phyloP scores from a whole-genome alignment of 2,797 vertebrate species.

The Sciurus carolinensis region DNA sequence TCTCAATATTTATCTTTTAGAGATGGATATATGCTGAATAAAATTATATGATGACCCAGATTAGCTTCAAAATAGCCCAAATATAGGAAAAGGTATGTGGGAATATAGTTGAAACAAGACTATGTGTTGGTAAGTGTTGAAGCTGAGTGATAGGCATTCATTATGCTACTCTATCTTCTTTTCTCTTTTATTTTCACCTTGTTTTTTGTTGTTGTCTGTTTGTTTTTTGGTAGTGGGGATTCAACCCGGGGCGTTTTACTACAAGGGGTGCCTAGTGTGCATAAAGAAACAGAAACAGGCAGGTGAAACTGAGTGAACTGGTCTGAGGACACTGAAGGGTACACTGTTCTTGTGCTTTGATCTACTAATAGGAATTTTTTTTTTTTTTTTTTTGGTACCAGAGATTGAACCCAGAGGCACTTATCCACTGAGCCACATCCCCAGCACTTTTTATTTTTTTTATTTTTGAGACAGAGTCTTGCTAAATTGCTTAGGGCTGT shows the following conservation, averaged over 20 bases:
- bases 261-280: neutral
- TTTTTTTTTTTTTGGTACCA: no score
- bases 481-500: no score
- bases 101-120: slow-evolving; percentile 7
- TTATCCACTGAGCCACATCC: no score
- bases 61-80: slow-evolving; percentile 13
- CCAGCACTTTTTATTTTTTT: no score
- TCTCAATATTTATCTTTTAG: slow-evolving; percentile 5
- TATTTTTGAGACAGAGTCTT: no score
- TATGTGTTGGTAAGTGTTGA: neutral
- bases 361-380: neutral
- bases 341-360: neutral
- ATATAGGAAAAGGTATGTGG: neutral
- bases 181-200: neutral
- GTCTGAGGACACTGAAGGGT: neutral
- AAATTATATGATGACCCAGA: neutral
- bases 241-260: no score
- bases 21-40: neutral
- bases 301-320: neutral
- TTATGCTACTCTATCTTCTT: neutral
- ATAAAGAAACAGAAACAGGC: neutral
- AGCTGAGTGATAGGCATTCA: neutral
- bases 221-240: no score
- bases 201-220: no score
- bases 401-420: no score